Evolutionary conservation across 2,888 invertebrate genomes (phyloP), one percentile per base, ranked within the genome.

Genomic region (Drosophila diplacantha): DNA sequence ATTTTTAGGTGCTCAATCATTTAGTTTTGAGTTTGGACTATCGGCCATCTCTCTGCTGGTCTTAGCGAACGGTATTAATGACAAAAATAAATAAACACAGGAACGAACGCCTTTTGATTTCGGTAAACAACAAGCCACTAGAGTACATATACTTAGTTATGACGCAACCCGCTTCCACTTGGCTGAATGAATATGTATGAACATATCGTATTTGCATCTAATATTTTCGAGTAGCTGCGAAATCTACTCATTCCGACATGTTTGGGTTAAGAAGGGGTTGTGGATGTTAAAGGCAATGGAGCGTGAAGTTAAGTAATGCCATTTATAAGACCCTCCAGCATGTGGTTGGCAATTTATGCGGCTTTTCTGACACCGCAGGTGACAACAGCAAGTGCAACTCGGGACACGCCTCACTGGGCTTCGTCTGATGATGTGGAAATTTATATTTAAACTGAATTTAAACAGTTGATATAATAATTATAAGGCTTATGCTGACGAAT

Each of bases 31-130:
- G 53, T 62, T 38, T 57, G 58, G 50, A 50, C 46, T 49, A 64
- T 60, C 61, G 20, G 61, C 50, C 72, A 75, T 75, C 29, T 29
- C 58, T 61, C 32, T 46, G 41, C 16, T 20, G 54, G 41, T 8
- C 16, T 61, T 71, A 65, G 60, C 67, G 61, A 58, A 57, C 62
- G 47, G 39, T 79, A 79, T 76, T 73, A 80, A 76, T 68, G 63
- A 76, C 31, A 76, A 64, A 80, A 72, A 62, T 69, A 81, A 81
- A 80, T 66, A 78, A 69, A 69, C 62, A 60, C 37, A 46, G 58
- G 61, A 52, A 59, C 60, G 54, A 63, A 69, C 41, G 66, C 65
- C 57, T 50, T 69, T 72, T 58, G 46, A 43, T 62, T 66, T 67
- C 37, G 53, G 53, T 62, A 59, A 61, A 61, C 44, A 61, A 31